Percentiles rank a stretch among this genome's conserved stretches.
Conservation (phyloP, 2,888 invertebrate species). For the Carabus problematicus region DNA sequence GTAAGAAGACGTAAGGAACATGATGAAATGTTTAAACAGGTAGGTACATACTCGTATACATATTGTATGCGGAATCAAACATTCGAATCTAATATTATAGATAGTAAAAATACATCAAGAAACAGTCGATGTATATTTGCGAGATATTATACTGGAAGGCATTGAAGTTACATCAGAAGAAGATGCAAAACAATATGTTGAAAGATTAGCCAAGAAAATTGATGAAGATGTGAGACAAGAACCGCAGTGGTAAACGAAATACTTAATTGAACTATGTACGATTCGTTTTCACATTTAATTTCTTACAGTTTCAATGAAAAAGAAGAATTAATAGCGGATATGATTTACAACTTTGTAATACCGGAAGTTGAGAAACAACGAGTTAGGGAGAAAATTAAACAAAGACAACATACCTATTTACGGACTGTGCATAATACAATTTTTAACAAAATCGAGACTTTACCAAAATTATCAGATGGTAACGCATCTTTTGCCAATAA, state of each 20-base stretch:
- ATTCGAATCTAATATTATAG: slow-evolving; percentile 49
- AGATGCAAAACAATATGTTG: slow-evolving; percentile 64
- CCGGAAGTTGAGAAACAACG: slow-evolving; percentile 63
- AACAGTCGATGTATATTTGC: slow-evolving; percentile 68
- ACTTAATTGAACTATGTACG: slow-evolving; percentile 4
- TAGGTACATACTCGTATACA: slow-evolving; percentile 51
- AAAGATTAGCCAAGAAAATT: slow-evolving; percentile 64
- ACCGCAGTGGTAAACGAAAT: slow-evolving; percentile 48
- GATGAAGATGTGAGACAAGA: slow-evolving; percentile 63
- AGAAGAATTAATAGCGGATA: slow-evolving; percentile 65
- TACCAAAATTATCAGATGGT: slow-evolving; percentile 36
- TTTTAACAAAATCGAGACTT: slow-evolving; percentile 51
- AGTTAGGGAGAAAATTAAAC: slow-evolving; percentile 55
- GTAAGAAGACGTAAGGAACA: slow-evolving; percentile 74
- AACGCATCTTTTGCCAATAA: not conserved
- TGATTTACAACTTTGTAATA: slow-evolving; percentile 67
- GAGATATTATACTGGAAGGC: slow-evolving; percentile 68
- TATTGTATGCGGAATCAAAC: not conserved
- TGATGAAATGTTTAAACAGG: slow-evolving; percentile 81
- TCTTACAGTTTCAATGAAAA: slow-evolving; percentile 53
- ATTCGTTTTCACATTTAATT: slow-evolving; percentile 13
- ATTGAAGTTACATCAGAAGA: slow-evolving; percentile 65
- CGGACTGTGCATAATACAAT: slow-evolving; percentile 57
- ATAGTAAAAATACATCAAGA: slow-evolving; percentile 67
- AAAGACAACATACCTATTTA: slow-evolving; percentile 57